These are phyloP conservation scores for Limanda limanda DNA, from an alignment of 2,113 vertebrate genomes.

Conservation along the genomic window DNA sequence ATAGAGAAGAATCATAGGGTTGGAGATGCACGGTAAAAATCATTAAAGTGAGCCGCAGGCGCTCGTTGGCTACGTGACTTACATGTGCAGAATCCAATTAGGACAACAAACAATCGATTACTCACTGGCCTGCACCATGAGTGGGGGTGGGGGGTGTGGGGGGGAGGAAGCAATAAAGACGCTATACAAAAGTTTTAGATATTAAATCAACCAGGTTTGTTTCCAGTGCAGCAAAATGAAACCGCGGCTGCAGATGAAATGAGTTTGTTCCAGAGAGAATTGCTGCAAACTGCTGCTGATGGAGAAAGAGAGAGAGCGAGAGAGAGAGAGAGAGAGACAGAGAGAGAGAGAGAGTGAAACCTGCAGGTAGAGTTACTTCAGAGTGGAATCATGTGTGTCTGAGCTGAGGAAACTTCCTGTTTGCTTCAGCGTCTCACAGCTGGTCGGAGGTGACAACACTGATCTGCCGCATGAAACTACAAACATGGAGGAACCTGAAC, in stretches of 20 bases:
- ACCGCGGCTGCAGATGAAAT: slow-evolving; percentile 7
- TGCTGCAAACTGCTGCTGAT: background rate
- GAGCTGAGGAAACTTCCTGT: no score
- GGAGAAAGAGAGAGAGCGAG: no score
- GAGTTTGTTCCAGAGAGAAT: slow-evolving; percentile 12
- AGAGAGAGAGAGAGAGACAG: no score
- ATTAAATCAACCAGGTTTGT: slow-evolving; percentile 32
- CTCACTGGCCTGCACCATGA: slow-evolving; percentile 15
- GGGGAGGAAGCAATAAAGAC: background rate
- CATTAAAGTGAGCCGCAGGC: slow-evolving; percentile 45
- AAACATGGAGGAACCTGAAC: no score
- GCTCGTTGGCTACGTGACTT: slow-evolving; percentile 20
- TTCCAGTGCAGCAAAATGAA: slow-evolving; percentile 22
- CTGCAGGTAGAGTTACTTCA: no score
- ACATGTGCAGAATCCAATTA: slow-evolving; percentile 46
- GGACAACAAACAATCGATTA: slow-evolving; percentile 41
- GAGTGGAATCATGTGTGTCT: no score
- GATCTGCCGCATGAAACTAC: no score
- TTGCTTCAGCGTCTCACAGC: no score
- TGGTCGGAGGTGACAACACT: no score
- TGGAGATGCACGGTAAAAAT: slow-evolving; percentile 39
- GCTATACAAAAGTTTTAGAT: background rate
- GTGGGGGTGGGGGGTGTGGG: background rate
- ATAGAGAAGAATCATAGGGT: slow-evolving; percentile 24
- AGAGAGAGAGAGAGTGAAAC: no score